Conservation (phyloP, 2,113 vertebrate genomes). For the Morone chrysops region DNA sequence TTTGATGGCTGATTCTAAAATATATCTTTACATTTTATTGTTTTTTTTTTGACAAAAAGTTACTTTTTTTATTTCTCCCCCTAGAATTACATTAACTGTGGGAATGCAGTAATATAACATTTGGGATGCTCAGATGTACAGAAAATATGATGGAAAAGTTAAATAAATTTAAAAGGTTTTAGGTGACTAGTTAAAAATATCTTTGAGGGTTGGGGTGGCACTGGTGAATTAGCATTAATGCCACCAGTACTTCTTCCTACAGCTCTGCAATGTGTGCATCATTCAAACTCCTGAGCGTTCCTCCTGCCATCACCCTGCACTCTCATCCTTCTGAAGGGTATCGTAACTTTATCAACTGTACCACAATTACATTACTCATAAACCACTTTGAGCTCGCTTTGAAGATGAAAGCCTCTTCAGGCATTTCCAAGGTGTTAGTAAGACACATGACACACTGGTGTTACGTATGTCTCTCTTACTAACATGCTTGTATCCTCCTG, state of each 20-base stretch:
- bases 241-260: neutral
- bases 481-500: conserved; percentile 26
- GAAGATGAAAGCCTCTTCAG: conserved; percentile 26
- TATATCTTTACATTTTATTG: too few species aligned
- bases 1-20: too few species aligned
- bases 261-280: neutral
- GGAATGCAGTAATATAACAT: too few species aligned
- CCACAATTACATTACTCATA: conserved; percentile 66
- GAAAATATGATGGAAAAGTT: too few species aligned
- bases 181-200: too few species aligned
- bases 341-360: conserved; percentile 45
- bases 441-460: conserved; percentile 19
- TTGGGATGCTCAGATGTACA: too few species aligned
- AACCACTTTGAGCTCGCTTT: conserved; percentile 33
- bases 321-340: conserved; percentile 45
- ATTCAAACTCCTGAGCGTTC: conserved; percentile 12
- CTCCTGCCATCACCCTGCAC: conserved; percentile 1
- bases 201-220: too few species aligned
- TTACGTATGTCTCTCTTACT: conserved; percentile 25
- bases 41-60: too few species aligned
- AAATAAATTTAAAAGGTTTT: too few species aligned
- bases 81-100: too few species aligned
- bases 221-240: neutral
- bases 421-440: conserved; percentile 35
- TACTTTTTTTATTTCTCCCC: too few species aligned